Evolutionary conservation across 2,113 vertebrate species (phyloP).

Genomic region (Microtus richardsoni): DNA sequence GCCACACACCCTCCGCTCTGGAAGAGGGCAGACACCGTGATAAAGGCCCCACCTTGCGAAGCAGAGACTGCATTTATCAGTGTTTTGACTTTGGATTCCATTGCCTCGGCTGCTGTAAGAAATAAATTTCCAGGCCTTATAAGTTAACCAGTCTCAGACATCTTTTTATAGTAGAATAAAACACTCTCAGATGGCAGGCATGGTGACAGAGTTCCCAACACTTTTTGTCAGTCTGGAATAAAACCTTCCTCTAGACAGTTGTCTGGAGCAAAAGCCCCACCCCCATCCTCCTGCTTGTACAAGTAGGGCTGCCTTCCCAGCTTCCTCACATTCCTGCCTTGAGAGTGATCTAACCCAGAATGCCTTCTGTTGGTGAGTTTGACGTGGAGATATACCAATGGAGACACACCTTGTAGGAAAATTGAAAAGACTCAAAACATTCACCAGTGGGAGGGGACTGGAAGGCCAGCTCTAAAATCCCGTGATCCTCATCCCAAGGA

Average conservation of each 20-base stretch:
- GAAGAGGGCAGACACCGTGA: neutral
- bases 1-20: neutral
- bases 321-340: neutral
- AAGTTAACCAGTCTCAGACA: neutral
- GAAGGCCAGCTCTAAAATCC: neutral
- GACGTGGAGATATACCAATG: neutral
- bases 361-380: neutral
- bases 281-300: accelerated
- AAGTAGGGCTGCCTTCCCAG: neutral
- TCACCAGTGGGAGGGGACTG: neutral
- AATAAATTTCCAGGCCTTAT: neutral
- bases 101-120: neutral
- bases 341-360: neutral
- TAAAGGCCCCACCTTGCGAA: neutral
- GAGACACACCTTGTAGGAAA: neutral
- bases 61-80: neutral
- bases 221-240: neutral
- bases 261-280: neutral
- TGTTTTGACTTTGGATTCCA: neutral
- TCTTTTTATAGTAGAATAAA: neutral
- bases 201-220: neutral
- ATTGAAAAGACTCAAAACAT: neutral
- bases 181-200: neutral
- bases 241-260: neutral
- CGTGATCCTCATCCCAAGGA: neutral